Percentiles rank a stretch among this genome's conserved stretches.
Conservation (phyloP, 2,888 invertebrate species). For the Acronicta aceris region DNA sequence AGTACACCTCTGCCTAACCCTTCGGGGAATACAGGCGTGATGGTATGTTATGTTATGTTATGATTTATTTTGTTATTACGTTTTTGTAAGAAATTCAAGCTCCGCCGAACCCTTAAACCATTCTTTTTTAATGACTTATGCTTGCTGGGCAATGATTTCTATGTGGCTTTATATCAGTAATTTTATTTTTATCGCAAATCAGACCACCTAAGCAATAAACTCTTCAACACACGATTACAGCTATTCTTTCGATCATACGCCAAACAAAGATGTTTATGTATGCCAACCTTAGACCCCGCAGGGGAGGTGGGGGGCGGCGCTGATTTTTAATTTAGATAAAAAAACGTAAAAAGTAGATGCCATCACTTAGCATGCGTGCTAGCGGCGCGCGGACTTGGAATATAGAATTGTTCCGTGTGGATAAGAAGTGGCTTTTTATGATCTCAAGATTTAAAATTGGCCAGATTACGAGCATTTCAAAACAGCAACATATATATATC, state of each 20-base stretch:
- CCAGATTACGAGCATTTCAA: too few relatives aligned
- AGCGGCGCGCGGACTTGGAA: slow-evolving; percentile 32
- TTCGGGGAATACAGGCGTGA: too few relatives aligned
- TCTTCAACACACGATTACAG: slow-evolving; percentile 23
- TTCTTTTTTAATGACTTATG: too few relatives aligned
- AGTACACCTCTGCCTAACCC: too few relatives aligned
- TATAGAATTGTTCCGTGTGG: slow-evolving; percentile 20
- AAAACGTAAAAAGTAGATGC: slow-evolving; percentile 69
- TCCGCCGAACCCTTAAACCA: too few relatives aligned
- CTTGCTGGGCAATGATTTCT: too few relatives aligned
- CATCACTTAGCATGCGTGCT: slow-evolving; percentile 68
- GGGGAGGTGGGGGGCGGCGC: slow-evolving; percentile 53
- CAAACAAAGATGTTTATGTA: slow-evolving; percentile 54
- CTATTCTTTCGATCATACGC: slow-evolving; percentile 35
- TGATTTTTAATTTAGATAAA: slow-evolving; percentile 85
- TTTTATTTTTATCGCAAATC: slow-evolving; percentile 2
- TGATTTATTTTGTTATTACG: too few relatives aligned
- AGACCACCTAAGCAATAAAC: slow-evolving; percentile 14
- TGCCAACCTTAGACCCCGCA: slow-evolving; percentile 69
- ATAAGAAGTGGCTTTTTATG: slow-evolving; percentile 36
- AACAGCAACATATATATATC: too few relatives aligned
- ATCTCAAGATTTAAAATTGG: too few relatives aligned
- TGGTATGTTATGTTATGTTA: too few relatives aligned
- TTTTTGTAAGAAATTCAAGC: too few relatives aligned
- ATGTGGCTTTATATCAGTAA: too few relatives aligned